Base-by-base conservation (phyloP, 2,113 vertebrate species). In the Calyptomena viridis region DNA sequence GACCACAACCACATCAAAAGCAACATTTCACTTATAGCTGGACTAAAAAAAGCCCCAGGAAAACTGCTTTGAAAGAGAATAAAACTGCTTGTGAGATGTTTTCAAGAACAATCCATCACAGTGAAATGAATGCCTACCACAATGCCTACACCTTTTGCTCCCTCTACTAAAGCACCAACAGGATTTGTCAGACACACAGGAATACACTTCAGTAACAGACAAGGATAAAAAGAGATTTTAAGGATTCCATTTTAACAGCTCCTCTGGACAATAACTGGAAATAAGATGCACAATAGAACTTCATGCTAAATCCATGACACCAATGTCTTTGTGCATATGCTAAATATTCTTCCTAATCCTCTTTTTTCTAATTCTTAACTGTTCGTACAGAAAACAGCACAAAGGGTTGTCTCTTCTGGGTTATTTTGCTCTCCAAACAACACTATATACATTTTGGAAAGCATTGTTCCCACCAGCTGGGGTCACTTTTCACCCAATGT, bases 131-230 rank as follows among this genome's bases (percentile, higher is more conserved):
- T 15, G 49, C 7, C 59, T 68, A 75, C 23, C n/a, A 85, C 77
- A 84, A 35, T 0, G 0, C 13, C 1, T 8, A n/a, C n/a, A n/a
- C n/a, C n/a, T 76, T 84, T 12, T 28, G 2, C 15, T 27, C 22
- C n/a, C 14, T 2, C 22, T 17, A 33, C 8, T 64, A 73, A 84
- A 87, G 58, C 37, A 76, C 25, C 33, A 33, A 14, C 2, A 49
- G 8, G 13, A 72, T 72, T 64, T 68, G 28, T 60, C 55, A 89
- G 33, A 55, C 14, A 55, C 35, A 78, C 4, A 64, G 27, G 14
- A 82, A 62, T 16, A 53, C 5, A 56, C 14, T 67, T 78, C 60
- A 52, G 3, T 13, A 82, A 56, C 33, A 89, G 15, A 16, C 22
- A 69, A 71, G 28, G 40, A 85, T 23, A 44, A 66, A 58, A 71